A percentile compares a stretch with the other conserved stretches of the same genome.
phyloP scores from a whole-genome alignment of 2,797 vertebrate species.

The Trichosurus vulpecula region DNA sequence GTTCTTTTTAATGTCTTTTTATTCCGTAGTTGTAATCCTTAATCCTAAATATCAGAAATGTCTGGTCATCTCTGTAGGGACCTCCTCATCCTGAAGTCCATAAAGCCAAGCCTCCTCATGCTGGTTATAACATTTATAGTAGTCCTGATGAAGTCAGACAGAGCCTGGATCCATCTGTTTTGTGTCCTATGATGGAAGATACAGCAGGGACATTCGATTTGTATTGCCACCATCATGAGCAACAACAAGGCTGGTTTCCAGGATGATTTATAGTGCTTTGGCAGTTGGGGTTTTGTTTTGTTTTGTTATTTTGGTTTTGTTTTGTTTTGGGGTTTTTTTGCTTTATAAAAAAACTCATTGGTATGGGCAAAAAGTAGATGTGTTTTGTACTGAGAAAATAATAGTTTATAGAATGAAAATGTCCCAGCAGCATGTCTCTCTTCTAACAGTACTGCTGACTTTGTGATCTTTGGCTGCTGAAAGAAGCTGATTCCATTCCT shows the following conservation, averaged over 20 bases:
- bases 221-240: conserved; percentile 16
- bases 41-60: conserved; percentile 36
- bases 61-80: background rate
- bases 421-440: conserved; percentile 25
- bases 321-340: conserved; percentile 39
- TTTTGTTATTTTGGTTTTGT: too few relatives aligned
- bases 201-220: conserved; percentile 12
- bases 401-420: conserved; percentile 60
- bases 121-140: conserved; percentile 24
- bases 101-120: background rate
- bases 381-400: conserved; percentile 53
- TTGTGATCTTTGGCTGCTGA: conserved; percentile 50
- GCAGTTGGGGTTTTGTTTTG: background rate
- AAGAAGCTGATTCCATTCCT: conserved; percentile 35
- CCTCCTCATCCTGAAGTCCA: background rate
- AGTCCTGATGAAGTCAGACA: conserved; percentile 45
- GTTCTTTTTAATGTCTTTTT: background rate
- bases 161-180: conserved; percentile 36
- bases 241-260: conserved; percentile 14
- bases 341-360: conserved; percentile 42
- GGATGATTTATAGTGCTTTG: conserved; percentile 13
- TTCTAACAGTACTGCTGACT: conserved; percentile 21
- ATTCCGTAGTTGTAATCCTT: conserved; percentile 1
- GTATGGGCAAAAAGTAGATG: conserved; percentile 56
- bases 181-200: background rate